Evolutionary conservation across 2,888 invertebrate genomes (phyloP).

Genomic region (Ischnura elegans): DNA sequence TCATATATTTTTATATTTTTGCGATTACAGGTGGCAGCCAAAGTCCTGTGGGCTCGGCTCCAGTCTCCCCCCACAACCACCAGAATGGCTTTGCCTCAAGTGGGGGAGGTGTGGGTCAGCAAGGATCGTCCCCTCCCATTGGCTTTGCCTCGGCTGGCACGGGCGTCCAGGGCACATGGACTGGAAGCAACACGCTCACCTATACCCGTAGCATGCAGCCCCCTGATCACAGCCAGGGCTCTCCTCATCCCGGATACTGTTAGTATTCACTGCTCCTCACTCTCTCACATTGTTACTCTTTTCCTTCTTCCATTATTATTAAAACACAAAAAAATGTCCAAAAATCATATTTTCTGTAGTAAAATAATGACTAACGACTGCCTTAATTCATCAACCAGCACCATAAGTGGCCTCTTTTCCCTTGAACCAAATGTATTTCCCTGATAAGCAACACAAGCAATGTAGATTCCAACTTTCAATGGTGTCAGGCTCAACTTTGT

Average conservation of each 20-base stretch:
- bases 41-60: slow-evolving; percentile 65
- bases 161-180: slow-evolving; percentile 87
- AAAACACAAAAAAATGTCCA: no score
- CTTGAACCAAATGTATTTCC: no score
- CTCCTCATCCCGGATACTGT: slow-evolving; percentile 84
- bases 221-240: slow-evolving; percentile 80
- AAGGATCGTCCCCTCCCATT: slow-evolving; percentile 77
- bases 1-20: no score
- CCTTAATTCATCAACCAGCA: no score
- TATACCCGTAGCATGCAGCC: slow-evolving; percentile 95
- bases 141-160: slow-evolving; percentile 75
- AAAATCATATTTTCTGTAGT: no score
- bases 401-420: no score
- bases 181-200: slow-evolving; percentile 93
- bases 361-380: no score
- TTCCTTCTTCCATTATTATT: no score
- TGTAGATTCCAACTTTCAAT: no score
- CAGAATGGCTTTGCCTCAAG: slow-evolving; percentile 72
- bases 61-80: slow-evolving; percentile 70
- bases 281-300: no score
- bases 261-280: slow-evolving; percentile 76
- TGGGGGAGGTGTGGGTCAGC: slow-evolving; percentile 74
- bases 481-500: no score
- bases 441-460: no score
- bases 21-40: slow-evolving; percentile 57